Percentiles rank a stretch among this genome's conserved stretches.
These are phyloP conservation scores for Sapajus apella DNA, from an alignment of 2,113 vertebrate genomes.

Conservation along the genomic window DNA sequence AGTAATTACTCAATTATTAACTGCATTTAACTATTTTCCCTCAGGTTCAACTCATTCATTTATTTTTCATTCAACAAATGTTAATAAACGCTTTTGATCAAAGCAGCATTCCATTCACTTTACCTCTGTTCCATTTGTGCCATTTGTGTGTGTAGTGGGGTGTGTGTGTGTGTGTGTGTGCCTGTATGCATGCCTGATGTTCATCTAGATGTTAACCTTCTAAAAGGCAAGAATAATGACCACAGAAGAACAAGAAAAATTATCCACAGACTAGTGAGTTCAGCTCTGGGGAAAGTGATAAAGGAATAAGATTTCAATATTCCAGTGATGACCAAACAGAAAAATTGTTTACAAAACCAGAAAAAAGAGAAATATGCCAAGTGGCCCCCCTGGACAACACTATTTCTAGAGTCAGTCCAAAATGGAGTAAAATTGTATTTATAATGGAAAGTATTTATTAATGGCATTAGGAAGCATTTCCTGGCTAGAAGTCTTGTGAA, in stretches of 20 bases:
- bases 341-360: background rate
- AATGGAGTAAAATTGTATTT: background rate
- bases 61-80: constrained; percentile 64
- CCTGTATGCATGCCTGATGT: background rate
- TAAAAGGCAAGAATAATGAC: background rate
- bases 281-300: background rate
- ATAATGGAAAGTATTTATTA: constrained; percentile 11
- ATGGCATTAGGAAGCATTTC: background rate
- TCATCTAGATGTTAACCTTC: background rate
- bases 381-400: background rate
- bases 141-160: background rate
- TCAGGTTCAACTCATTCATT: constrained; percentile 40
- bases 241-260: background rate
- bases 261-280: background rate
- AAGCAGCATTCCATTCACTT: background rate
- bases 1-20: constrained; percentile 63
- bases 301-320: background rate
- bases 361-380: background rate
- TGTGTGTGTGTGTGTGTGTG: background rate
- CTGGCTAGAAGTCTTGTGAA: background rate
- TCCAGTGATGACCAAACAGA: background rate
- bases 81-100: constrained; percentile 47
- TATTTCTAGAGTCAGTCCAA: background rate
- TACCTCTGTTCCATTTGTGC: background rate
- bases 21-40: constrained; percentile 44